Conservation (phyloP, 2,888 invertebrate genomes). For the Drosophila borborema region DNA sequence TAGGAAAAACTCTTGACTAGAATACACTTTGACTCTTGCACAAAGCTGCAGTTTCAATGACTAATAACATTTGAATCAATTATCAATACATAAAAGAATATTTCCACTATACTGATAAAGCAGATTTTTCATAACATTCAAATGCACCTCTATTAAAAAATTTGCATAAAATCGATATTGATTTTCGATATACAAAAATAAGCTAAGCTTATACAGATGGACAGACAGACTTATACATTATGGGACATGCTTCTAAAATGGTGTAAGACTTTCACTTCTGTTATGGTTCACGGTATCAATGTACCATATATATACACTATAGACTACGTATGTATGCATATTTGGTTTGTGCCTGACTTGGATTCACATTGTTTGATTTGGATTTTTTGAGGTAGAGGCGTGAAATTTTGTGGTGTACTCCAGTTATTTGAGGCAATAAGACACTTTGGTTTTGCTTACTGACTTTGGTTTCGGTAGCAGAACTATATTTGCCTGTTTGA, state of each 20-base stretch:
- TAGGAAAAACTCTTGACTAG: background rate
- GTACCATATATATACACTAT: background rate
- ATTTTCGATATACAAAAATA: too few species aligned
- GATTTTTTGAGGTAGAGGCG: slow-evolving; percentile 59
- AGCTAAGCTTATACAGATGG: background rate
- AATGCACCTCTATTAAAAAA: background rate
- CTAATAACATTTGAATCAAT: too few species aligned
- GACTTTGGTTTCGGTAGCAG: slow-evolving; percentile 95
- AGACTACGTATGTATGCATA: slow-evolving; percentile 10
- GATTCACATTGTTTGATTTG: slow-evolving; percentile 44
- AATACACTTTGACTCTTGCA: background rate
- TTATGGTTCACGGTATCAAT: slow-evolving; percentile 5
- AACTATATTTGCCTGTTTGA: slow-evolving; percentile 85
- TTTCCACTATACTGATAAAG: too few species aligned
- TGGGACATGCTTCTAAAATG: too few species aligned
- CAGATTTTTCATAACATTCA: background rate
- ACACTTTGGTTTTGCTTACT: slow-evolving; percentile 93
- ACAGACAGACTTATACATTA: background rate
- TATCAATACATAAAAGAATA: too few species aligned
- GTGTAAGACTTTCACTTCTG: background rate
- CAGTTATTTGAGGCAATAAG: slow-evolving; percentile 75
- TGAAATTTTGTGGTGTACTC: slow-evolving; percentile 76
- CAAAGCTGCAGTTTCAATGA: too few species aligned
- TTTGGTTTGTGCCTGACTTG: slow-evolving; percentile 35
- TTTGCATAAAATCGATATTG: background rate